Percentiles rank a stretch among this genome's conserved stretches.
phyloP scores from a whole-genome alignment of 1,140 invertebrate species.

The Drosophila sucinea region DNA sequence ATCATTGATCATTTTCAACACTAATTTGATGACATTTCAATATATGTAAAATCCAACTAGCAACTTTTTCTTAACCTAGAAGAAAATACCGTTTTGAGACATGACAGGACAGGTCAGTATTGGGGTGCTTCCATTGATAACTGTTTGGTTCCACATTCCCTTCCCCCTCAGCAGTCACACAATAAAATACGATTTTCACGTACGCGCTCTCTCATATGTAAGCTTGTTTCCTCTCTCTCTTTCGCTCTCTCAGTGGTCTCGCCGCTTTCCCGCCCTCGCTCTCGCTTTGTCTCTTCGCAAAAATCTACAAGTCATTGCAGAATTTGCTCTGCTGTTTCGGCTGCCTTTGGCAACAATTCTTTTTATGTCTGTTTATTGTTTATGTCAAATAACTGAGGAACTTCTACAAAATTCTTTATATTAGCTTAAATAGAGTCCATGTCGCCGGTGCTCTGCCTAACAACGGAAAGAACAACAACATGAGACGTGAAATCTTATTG shows the following conservation, averaged over 20 bases:
- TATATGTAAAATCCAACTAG: too few species aligned
- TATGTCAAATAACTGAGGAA: not conserved
- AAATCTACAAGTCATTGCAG: constrained; percentile 79
- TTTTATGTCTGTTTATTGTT: not conserved
- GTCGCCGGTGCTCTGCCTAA: not conserved
- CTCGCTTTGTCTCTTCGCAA: constrained; percentile 32
- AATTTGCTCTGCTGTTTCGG: constrained; percentile 4
- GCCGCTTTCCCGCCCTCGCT: not conserved
- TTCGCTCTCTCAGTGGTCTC: not conserved
- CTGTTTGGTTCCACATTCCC: too few species aligned
- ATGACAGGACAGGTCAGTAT: too few species aligned
- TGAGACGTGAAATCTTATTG: constrained; percentile 21
- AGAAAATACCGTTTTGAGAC: too few species aligned
- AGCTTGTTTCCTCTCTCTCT: not conserved
- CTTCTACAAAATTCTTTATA: not conserved
- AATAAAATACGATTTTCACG: not conserved
- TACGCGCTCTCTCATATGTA: constrained; percentile 6
- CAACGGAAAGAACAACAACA: constrained; percentile 36
- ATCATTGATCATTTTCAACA: too few species aligned
- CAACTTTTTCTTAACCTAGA: too few species aligned
- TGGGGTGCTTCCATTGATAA: too few species aligned
- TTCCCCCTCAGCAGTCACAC: not conserved
- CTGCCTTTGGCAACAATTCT: not conserved
- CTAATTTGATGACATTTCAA: too few species aligned
- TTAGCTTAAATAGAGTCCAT: not conserved